Percentiles rank a stretch among this genome's conserved stretches.
phyloP scores from a whole-genome alignment of 2,888 invertebrate genomes.

The Heterodera filipjevi region DNA sequence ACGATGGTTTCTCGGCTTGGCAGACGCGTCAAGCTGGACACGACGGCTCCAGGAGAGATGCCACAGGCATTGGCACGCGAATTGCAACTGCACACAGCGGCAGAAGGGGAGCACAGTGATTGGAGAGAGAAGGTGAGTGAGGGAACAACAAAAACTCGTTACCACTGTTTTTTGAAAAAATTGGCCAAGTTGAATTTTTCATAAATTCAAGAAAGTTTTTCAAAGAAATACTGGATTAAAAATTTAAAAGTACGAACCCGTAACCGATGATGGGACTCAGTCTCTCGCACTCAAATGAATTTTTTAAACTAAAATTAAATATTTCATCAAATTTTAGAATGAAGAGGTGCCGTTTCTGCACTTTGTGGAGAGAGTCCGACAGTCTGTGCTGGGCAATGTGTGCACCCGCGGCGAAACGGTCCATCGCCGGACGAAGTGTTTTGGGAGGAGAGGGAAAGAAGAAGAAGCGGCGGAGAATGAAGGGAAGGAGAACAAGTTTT shows the following conservation, averaged over 20 bases:
- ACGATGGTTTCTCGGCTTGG: conserved; percentile 32
- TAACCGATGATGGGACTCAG: too few species aligned
- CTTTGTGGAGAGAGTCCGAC: conserved; percentile 14
- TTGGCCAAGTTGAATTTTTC: too few species aligned
- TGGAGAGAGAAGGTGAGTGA: neutral
- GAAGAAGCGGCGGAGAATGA: neutral
- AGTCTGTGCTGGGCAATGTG: neutral
- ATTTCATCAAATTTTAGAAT: neutral
- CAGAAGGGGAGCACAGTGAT: neutral
- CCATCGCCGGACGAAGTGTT: neutral
- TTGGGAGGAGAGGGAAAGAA: neutral
- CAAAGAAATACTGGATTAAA: too few species aligned
- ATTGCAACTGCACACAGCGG: neutral
- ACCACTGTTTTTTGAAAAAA: too few species aligned
- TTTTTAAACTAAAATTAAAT: too few species aligned
- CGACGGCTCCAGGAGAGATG: neutral
- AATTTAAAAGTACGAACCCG: too few species aligned
- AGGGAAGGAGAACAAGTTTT: neutral
- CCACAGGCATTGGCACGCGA: conserved; percentile 11
- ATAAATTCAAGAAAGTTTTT: too few species aligned
- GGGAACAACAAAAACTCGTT: too few species aligned
- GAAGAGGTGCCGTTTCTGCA: neutral
- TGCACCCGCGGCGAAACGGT: neutral
- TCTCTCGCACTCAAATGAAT: too few species aligned
- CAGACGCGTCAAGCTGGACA: conserved; percentile 30